These are phyloP conservation scores for Noctilio leporinus DNA, from an alignment of 2,113 vertebrate genomes.

Conservation along the genomic window DNA sequence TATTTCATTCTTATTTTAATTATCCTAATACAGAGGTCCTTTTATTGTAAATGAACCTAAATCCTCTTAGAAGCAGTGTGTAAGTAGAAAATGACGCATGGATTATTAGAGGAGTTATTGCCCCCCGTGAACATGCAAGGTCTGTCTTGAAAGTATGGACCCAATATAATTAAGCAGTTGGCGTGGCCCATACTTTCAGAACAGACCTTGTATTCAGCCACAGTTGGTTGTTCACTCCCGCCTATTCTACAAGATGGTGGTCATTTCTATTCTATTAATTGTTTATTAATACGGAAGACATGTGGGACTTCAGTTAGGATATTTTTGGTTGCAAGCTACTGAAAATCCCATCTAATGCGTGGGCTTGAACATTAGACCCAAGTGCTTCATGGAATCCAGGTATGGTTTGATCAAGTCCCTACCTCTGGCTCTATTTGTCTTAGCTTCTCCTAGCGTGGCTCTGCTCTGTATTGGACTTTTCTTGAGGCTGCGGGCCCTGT, in stretches of 20 bases:
- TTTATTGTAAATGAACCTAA: neutral
- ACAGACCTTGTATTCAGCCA: no score
- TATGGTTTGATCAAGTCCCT: neutral
- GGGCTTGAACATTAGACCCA: neutral
- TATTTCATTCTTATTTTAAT: slow-evolving; percentile 43
- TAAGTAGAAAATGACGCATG: neutral
- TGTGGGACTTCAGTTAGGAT: neutral
- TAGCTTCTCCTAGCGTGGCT: neutral
- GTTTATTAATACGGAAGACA: neutral
- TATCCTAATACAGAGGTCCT: neutral
- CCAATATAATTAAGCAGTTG: no score
- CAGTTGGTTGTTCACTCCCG: neutral
- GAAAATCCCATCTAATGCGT: neutral
- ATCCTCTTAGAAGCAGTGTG: neutral
- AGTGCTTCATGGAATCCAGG: neutral
- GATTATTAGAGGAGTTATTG: neutral
- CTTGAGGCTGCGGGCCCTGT: neutral
- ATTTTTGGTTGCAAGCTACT: neutral
- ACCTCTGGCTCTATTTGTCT: neutral
- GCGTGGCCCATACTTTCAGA: no score
- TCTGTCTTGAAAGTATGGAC: no score
- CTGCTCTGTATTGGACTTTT: neutral
- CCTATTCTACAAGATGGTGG: neutral
- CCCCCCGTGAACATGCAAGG: neutral
- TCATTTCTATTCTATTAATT: neutral